A percentile compares a stretch with the other conserved stretches of the same genome.
These are phyloP conservation scores for Acanthosepion esculentum DNA, from an alignment of 2,888 invertebrate genomes.

Conservation along the genomic window DNA sequence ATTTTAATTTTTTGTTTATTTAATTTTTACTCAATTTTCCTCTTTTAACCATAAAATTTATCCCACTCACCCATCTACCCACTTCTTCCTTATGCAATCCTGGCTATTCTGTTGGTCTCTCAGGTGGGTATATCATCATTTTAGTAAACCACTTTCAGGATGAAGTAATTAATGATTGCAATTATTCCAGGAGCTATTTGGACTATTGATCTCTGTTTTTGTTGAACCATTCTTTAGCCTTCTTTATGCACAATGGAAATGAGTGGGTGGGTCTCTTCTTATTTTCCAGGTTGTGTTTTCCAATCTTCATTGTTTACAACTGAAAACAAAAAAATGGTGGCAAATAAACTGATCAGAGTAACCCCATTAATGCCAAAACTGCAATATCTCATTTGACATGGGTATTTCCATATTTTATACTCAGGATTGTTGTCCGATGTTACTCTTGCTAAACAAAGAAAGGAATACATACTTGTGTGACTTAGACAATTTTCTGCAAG, in stretches of 20 bases:
- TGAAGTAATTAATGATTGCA: neutral
- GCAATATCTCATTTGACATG: too few species aligned
- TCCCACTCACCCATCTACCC: neutral
- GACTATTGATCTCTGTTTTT: neutral
- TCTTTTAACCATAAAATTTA: neutral
- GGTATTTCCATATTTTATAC: too few species aligned
- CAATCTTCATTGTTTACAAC: neutral
- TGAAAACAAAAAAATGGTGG: neutral
- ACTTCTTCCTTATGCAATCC: neutral
- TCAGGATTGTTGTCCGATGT: too few species aligned
- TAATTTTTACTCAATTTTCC: neutral
- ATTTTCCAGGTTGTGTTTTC: neutral
- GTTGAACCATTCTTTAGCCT: neutral
- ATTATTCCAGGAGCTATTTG: neutral
- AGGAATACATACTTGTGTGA: too few species aligned
- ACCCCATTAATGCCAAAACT: too few species aligned
- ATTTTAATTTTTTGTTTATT: neutral
- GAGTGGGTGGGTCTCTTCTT: neutral
- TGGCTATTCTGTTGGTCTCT: neutral
- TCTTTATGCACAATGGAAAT: neutral
- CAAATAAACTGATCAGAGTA: too few species aligned
- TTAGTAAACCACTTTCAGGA: neutral
- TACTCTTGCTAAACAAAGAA: too few species aligned
- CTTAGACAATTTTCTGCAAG: too few species aligned
- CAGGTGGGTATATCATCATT: neutral